These are phyloP conservation scores for Chaenodraco wilsoni DNA, from an alignment of 2,797 vertebrate species.

Conservation along the genomic window DNA sequence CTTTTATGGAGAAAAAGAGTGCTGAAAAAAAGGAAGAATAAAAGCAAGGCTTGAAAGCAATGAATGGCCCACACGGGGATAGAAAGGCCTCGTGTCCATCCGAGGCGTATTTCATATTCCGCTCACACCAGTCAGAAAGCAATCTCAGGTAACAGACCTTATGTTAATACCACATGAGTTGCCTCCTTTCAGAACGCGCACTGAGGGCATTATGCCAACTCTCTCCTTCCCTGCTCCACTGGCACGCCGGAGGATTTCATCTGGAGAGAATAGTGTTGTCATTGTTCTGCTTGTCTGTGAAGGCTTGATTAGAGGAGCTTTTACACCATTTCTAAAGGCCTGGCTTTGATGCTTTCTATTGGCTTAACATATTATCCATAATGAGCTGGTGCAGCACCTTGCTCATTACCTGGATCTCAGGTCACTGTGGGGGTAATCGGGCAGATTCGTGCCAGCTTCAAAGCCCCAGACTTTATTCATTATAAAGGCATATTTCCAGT, in stretches of 20 bases:
- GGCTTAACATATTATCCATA: constrained; percentile 39
- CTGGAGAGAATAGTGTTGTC: constrained; percentile 39
- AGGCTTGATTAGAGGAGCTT: constrained; percentile 71
- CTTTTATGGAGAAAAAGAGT: constrained; percentile 72
- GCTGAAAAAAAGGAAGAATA: constrained; percentile 58
- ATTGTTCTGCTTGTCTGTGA: constrained; percentile 62
- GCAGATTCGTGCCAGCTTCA: constrained; percentile 44
- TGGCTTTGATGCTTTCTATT: constrained; percentile 45
- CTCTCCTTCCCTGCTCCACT: constrained; percentile 33
- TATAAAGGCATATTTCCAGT: constrained; percentile 13
- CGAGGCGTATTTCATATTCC: constrained; percentile 79
- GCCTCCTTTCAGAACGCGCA: constrained; percentile 67
- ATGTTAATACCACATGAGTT: constrained; percentile 78
- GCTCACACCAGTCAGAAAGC: constrained; percentile 77
- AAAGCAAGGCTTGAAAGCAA: constrained; percentile 74
- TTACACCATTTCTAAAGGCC: constrained; percentile 48
- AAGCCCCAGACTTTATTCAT: constrained; percentile 39
- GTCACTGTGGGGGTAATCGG: constrained; percentile 59
- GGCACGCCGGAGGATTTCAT: constrained; percentile 53
- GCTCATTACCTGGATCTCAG: constrained; percentile 57
- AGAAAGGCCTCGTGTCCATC: constrained; percentile 71
- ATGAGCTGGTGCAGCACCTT: constrained; percentile 41
- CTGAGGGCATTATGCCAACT: constrained; percentile 47
- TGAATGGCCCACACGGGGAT: constrained; percentile 68
- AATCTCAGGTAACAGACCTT: constrained; percentile 83